Evolutionary conservation across 2,888 invertebrate genomes (phyloP).

Genomic region (Himalopsyche kuldschensis): DNA sequence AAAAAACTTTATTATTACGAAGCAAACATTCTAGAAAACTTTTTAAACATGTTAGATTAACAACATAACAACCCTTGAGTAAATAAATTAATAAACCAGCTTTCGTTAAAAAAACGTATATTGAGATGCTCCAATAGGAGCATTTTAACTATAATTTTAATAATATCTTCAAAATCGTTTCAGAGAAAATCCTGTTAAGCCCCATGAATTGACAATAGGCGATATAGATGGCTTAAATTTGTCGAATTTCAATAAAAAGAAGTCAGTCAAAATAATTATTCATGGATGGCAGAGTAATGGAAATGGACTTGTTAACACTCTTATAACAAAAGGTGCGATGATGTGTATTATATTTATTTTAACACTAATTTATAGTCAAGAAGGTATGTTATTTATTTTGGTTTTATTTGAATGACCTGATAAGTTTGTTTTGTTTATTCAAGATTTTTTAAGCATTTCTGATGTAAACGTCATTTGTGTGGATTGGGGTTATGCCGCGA

Average conservation of each 20-base stretch:
- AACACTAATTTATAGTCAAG: no score
- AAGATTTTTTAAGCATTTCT: conserved; percentile 21
- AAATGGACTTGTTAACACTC: conserved; percentile 42
- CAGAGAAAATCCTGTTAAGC: conserved; percentile 37
- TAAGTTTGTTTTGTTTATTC: background rate
- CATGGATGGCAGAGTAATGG: conserved; percentile 48
- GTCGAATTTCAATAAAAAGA: conserved; percentile 45
- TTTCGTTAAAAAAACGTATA: no score
- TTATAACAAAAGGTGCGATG: conserved; percentile 45
- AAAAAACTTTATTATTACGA: no score
- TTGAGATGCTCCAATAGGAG: no score
- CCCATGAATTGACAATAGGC: conserved; percentile 46
- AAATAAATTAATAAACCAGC: no score
- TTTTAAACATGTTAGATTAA: no score
- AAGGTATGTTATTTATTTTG: background rate
- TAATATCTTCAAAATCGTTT: background rate
- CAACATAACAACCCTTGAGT: no score
- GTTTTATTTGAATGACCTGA: background rate
- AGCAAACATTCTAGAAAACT: no score
- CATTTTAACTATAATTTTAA: no score
- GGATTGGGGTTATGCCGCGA: conserved; percentile 32
- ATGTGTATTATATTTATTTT: no score
- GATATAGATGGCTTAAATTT: conserved; percentile 42
- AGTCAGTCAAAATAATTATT: conserved; percentile 46
- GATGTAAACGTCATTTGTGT: conserved; percentile 34